Base-by-base conservation (phyloP, 2,797 vertebrate genomes). In the Philypnodon macrostomus region DNA sequence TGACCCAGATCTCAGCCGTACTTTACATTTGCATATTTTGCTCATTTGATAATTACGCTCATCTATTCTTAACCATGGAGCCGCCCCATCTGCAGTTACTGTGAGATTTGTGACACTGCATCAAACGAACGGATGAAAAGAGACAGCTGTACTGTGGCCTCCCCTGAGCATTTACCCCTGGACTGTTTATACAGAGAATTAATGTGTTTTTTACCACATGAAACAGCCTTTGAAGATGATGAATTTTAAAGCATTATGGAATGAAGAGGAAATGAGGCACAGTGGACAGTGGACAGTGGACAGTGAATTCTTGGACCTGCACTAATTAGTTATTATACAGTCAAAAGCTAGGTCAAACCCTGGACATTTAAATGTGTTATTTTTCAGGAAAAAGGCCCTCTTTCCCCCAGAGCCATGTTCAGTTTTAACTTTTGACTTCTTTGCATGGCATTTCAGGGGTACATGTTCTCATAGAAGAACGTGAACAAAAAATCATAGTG, bases 221-320 rank as follows among this genome's bases (percentile, higher is more conserved):
- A 75, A 70, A 71, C 39, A 0, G 5, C 30, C 67, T 79, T 82
- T 79, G 76, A 77, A 77, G 68, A 47, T 4, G 15, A 14, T 23
- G 4, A 4, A 29, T 29, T 46, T 41, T 10, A 19, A 23, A 32
- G 36, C 18, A 33, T 35, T 21, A 27, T 32, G 12, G 56, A 34
- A 30, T 17, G 44, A 58, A 45, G 7, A 19, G 8, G 32, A 11
- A 33, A 49, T 24, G 23, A n/a, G 33, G 8, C 12, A 30, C 5
- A 30, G 27, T 9, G 10, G 10, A 27, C 6, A 5, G 10, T 27
- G 26, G 26, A 9, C 6, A 27, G 6, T 27, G 3, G 26, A 27
- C 6, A 27, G 26, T 27, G 2, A 1, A 5, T 27, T 27, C 4
- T 27, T 27, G 6, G 6, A 23, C 21, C 21, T 23, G 21, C 6